Percentiles rank a stretch among this genome's conserved stretches.
Conservation (phyloP, 1,140 invertebrate genomes). For the Tetraneura akinire region DNA sequence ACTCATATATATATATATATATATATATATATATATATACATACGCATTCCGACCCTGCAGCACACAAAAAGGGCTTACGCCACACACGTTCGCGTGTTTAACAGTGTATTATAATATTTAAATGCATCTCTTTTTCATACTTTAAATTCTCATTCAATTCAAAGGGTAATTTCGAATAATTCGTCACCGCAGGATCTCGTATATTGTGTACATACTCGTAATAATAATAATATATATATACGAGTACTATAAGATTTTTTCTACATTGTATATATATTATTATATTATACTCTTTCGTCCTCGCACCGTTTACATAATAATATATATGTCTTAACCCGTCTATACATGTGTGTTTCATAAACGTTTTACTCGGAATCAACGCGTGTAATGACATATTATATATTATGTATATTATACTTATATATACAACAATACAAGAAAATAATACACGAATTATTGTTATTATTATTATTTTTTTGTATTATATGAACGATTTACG, state of each 20-base stretch:
- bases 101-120: background rate
- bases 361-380: background rate
- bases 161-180: slow-evolving; percentile 42
- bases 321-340: no score
- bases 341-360: no score
- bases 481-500: no score
- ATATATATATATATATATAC: no score
- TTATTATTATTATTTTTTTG: background rate
- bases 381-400: no score
- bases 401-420: no score
- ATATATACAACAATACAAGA: no score
- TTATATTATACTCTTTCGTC: background rate
- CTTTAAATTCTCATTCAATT: background rate
- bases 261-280: no score
- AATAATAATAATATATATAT: no score
- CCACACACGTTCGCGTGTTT: background rate
- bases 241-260: background rate
- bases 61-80: slow-evolving; percentile 29
- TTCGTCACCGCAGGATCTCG: slow-evolving; percentile 26
- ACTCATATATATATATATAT: background rate
- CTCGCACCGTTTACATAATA: background rate
- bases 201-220: background rate
- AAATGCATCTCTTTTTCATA: background rate
- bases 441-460: background rate
- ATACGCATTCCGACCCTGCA: slow-evolving; percentile 8